Base-by-base conservation (phyloP, 2,113 vertebrate species). In the Circaetus gallicus region DNA sequence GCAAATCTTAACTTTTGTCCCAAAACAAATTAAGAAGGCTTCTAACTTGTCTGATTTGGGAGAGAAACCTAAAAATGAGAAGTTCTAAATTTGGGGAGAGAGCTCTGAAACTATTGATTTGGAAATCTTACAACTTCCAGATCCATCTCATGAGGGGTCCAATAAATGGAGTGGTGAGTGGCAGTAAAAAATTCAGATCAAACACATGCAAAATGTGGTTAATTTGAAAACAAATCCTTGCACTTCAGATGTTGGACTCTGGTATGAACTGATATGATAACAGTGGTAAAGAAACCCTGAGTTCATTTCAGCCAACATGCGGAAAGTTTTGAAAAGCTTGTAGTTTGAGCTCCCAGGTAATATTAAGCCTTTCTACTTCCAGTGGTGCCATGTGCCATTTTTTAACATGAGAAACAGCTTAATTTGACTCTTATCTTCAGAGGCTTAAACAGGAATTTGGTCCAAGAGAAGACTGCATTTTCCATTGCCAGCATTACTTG, bases 371-470 rank as follows among this genome's bases (percentile, higher is more conserved):
- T 87, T 82, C 34, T 94, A 3, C 61, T 81, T 82, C 45, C 61
- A 82, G 4, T 42, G 45, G 40, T 89, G 80, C 61, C 52, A 32
- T 82, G 38, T 69, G 49, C 67, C 58, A 45, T 63, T 87, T 87
- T 91, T 91, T 63, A 92, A 58, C 38, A 34, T 32, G 65, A 91
- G 74, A 20, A 90, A 18, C 38, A 74, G 43, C 31, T 89, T 82
- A 38, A 70, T 91, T 89, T 89, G 74, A 17, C 40, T 91, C 53
- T 93, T 95, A 85, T 94, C 92, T 90, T 92, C 29, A 73, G 89
- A 87, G 80, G 61, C 17, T 93, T 61, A 82, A 71, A 36, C 40
- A 83, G 93, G 93, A 88, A 77, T 96, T 95, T 92, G 52, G 26
- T 50, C 34, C 73, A 36, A 73, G 42, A 86, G 71, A 71, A 89